phyloP scores from a whole-genome alignment of 2,113 vertebrate species.

The Hyla sarda region DNA sequence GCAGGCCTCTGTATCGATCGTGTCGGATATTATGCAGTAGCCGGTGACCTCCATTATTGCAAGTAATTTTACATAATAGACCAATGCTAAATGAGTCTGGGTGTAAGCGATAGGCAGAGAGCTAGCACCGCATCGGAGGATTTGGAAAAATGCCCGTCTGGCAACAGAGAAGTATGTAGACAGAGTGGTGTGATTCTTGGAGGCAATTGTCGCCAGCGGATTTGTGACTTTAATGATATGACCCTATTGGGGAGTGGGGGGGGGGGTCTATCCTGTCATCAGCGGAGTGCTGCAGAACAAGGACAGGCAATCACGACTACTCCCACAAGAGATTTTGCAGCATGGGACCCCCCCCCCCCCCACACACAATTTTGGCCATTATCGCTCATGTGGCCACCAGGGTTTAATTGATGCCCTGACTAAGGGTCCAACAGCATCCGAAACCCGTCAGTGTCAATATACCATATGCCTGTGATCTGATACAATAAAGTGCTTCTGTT shows the following conservation, averaged over 20 bases:
- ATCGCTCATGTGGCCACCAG: neutral
- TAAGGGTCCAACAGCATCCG: too few relatives aligned
- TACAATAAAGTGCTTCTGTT: too few relatives aligned
- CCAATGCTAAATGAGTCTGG: neutral
- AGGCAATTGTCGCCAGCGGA: slow-evolving; percentile 1
- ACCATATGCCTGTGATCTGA: too few relatives aligned
- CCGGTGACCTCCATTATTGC: neutral
- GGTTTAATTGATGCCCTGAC: too few relatives aligned
- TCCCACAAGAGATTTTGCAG: neutral
- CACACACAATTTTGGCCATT: neutral
- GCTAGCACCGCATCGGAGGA: neutral
- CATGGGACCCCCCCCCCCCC: neutral
- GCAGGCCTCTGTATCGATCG: neutral
- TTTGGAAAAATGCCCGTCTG: neutral
- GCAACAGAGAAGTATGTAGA: slow-evolving; percentile 1
- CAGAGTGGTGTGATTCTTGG: neutral
- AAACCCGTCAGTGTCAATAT: too few relatives aligned
- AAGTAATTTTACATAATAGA: neutral
- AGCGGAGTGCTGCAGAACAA: neutral
- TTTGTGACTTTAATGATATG: slow-evolving; percentile 18
- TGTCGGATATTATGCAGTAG: neutral
- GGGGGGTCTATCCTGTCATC: neutral
- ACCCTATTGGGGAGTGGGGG: neutral
- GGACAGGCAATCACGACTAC: neutral
- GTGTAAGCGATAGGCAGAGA: neutral